These are phyloP conservation scores for Pandemis corylana DNA, from an alignment of 2,888 invertebrate genomes.

Conservation along the genomic window DNA sequence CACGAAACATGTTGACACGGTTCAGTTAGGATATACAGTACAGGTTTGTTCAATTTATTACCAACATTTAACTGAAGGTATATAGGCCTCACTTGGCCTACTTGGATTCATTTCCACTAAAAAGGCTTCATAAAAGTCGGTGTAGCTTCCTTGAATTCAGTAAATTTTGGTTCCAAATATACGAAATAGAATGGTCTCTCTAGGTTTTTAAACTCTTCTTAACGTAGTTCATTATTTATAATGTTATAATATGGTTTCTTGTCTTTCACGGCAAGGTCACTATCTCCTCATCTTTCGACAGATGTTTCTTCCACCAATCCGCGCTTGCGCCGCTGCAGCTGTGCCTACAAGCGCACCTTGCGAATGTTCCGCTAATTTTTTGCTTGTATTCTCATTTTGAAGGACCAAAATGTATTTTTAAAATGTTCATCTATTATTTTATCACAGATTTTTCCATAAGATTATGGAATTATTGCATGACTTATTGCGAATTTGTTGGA, in stretches of 20 bases:
- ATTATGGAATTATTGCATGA: neutral
- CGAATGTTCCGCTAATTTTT: slow-evolving; percentile 8
- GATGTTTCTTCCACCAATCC: slow-evolving; percentile 14
- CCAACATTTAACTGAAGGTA: neutral
- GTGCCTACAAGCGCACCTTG: slow-evolving; percentile 37
- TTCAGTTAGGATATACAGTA: neutral
- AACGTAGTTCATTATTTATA: no score
- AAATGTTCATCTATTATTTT: neutral
- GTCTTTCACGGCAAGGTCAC: neutral
- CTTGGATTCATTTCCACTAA: neutral
- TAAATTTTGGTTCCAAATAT: neutral
- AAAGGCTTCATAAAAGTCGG: neutral
- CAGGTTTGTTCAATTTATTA: neutral
- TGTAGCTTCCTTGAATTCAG: neutral
- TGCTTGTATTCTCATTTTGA: neutral
- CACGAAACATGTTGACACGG: slow-evolving; percentile 10
- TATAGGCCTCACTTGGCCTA: neutral
- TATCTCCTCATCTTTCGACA: slow-evolving; percentile 29
- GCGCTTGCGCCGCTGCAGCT: slow-evolving; percentile 26
- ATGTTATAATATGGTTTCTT: neutral
- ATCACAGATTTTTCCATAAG: neutral
- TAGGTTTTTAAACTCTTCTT: no score
- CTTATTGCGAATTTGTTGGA: neutral
- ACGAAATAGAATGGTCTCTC: neutral
- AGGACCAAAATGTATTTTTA: neutral